Evolutionary conservation across 2,797 vertebrate genomes (phyloP).

Genomic region (Aphelocoma californica): DNA sequence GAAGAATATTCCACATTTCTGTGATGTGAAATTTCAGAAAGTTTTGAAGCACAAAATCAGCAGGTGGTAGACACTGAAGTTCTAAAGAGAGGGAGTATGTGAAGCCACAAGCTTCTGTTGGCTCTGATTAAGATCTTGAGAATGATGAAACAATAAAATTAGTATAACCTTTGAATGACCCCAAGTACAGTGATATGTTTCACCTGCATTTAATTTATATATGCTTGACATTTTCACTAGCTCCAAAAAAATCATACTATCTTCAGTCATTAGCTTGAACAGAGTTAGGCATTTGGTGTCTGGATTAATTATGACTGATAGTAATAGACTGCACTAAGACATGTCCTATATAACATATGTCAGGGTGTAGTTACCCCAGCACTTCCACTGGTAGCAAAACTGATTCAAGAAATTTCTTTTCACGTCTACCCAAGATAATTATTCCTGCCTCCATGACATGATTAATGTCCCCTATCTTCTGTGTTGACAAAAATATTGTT

Average conservation of each 20-base stretch:
- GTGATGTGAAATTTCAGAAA: background rate
- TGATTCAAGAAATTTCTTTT: background rate
- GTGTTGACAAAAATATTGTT: background rate
- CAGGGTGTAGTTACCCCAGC: background rate
- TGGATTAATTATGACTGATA: background rate
- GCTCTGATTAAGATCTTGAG: background rate
- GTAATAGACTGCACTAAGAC: background rate
- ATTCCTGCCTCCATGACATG: background rate
- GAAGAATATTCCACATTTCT: background rate
- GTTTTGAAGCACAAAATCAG: constrained; percentile 5
- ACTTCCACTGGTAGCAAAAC: background rate
- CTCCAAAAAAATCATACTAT: background rate
- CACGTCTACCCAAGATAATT: background rate
- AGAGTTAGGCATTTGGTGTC: background rate
- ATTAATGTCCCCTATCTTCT: background rate
- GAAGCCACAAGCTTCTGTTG: background rate
- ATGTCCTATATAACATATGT: background rate
- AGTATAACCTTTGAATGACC: background rate
- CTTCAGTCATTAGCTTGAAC: background rate
- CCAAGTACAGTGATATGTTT: background rate
- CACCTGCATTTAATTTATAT: background rate
- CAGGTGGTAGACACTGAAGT: background rate
- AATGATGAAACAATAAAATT: constrained; percentile 2
- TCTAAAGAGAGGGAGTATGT: background rate
- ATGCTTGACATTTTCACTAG: background rate